Evolutionary conservation across 1,140 invertebrate genomes (phyloP).

Genomic region (Anoplophora glabripennis): DNA sequence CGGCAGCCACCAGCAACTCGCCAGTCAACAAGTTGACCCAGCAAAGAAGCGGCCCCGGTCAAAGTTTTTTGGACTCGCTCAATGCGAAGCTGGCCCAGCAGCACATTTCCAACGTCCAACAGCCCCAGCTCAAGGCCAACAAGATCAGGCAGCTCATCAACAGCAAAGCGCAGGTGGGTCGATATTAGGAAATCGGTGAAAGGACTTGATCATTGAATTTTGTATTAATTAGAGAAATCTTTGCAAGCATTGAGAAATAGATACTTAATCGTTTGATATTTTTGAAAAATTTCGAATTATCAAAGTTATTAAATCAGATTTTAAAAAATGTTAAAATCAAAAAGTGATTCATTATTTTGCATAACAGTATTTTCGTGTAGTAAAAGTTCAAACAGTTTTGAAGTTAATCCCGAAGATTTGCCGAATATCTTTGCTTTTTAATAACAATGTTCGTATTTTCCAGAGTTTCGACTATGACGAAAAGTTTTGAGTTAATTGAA

Average conservation of each 20-base stretch:
- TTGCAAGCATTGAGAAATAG: too few relatives aligned
- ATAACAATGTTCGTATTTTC: not conserved
- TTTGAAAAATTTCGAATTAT: not conserved
- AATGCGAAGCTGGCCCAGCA: slow-evolving; percentile 71
- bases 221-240: too few relatives aligned
- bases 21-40: slow-evolving; percentile 38
- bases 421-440: too few relatives aligned
- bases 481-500: slow-evolving; percentile 3
- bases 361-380: too few relatives aligned
- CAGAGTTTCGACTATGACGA: slow-evolving; percentile 2
- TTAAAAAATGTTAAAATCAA: too few relatives aligned
- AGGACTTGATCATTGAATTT: too few relatives aligned
- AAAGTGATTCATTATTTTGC: too few relatives aligned
- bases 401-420: too few relatives aligned
- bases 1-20: slow-evolving; percentile 40
- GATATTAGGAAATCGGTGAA: too few relatives aligned
- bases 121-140: slow-evolving; percentile 47
- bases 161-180: slow-evolving; percentile 60
- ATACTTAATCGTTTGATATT: too few relatives aligned
- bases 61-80: slow-evolving; percentile 70
- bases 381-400: not conserved
- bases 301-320: too few relatives aligned
- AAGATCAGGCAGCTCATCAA: slow-evolving; percentile 62
- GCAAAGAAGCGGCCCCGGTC: slow-evolving; percentile 45
- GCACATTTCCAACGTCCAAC: slow-evolving; percentile 50